Conservation (phyloP, 2,888 invertebrate species). For the Phania funesta region DNA sequence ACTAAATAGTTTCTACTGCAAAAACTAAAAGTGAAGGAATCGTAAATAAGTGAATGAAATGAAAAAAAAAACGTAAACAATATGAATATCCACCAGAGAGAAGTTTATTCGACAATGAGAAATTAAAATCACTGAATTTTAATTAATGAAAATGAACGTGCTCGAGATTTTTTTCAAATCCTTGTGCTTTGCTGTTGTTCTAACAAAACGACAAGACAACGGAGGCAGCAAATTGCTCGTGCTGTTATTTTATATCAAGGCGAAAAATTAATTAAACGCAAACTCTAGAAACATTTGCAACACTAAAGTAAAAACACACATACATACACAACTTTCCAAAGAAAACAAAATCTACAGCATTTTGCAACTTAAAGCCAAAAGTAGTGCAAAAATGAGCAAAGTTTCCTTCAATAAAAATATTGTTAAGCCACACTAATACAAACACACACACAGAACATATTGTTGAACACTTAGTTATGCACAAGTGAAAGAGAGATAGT, state of each 20-base stretch:
- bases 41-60: neutral
- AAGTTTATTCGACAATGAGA: conserved; percentile 50
- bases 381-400: no score
- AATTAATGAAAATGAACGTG: conserved; percentile 46
- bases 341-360: neutral
- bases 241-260: neutral
- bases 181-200: neutral
- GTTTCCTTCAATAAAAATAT: no score
- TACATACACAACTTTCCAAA: neutral
- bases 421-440: no score
- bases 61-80: neutral
- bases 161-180: neutral
- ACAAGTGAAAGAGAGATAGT: neutral
- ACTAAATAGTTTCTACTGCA: neutral
- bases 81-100: conserved; percentile 13
- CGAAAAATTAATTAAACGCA: conserved; percentile 6
- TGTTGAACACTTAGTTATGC: no score
- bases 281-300: conserved; percentile 2
- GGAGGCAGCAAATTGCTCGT: neutral
- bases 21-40: conserved; percentile 23
- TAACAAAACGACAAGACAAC: neutral
- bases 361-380: no score
- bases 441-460: neutral
- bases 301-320: no score
- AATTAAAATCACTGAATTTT: conserved; percentile 53